Evolutionary conservation across 64 coral and sea anemone genomes (phyloP), one percentile per base, ranked within the genome.

Genomic region (Orbicella faveolata): DNA sequence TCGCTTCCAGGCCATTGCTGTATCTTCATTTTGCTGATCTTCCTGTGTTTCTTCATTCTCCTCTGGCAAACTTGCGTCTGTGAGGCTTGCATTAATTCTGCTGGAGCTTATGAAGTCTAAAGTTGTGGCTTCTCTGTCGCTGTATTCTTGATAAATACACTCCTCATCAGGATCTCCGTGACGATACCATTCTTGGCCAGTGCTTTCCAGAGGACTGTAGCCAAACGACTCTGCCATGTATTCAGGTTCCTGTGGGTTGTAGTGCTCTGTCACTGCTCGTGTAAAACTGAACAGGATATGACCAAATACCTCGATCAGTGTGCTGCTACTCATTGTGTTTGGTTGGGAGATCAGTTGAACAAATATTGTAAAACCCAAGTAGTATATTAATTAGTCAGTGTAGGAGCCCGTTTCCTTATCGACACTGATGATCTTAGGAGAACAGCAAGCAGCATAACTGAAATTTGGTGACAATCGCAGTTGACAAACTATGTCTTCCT

Each of bases 81-180:
- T 51, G 23, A 77, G 39, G 2, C 39, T 41, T 41, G 39, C 39
- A 41, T 41, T 41, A 41, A 41, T 41, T 41, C 39, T 41, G 39
- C 39, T 41, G 39, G 39, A 41, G 30, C 30, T 30, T 30, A 30
- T 30, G 30, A 30, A 30, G 30, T 30, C 30, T 30, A 30, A 30
- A 30, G 1, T 21, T 51, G 75, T 77, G 36, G 17, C 15, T 48
- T 77, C 1, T 51, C 18, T 77, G 18, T 21, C 6, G 75, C 75
- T 77, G 75, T 77, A 77, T 77, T 77, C 36, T 51, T 77, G 75
- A 41, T 77, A n/a, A 77, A 77, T 77, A 51, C 52, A 15, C 75
- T 77, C 39, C 18, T 77, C 75, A 21, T 52, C 75, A 77, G 75
- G 5, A 19, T 41, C 39, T 41, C 39, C 39, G 39, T 52, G 39